Evolutionary conservation across 2,888 invertebrate genomes (phyloP).

Genomic region (Hoplodrina blanda): DNA sequence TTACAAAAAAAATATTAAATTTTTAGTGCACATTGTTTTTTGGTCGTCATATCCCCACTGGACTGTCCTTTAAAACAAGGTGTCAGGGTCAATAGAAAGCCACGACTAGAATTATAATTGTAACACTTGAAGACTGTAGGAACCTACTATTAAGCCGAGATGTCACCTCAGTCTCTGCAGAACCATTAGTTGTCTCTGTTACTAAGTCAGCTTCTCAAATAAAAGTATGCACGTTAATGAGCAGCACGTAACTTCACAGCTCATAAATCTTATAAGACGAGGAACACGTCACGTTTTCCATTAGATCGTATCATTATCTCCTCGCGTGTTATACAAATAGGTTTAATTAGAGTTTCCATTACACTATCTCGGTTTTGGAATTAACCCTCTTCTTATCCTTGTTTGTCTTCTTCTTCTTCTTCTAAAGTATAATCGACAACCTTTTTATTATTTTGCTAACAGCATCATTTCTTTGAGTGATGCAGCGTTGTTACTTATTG

Average conservation of each 20-base stretch:
- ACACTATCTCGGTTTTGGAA: neutral
- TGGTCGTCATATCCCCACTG: neutral
- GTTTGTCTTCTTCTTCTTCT: no score
- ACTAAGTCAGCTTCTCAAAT: neutral
- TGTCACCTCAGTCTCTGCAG: neutral
- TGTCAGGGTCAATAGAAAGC: neutral
- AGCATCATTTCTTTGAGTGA: no score
- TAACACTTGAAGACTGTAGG: neutral
- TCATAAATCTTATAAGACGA: conserved; percentile 31
- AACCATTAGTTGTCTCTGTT: neutral
- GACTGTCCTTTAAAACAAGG: no score
- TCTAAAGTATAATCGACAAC: no score
- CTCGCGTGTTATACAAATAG: neutral
- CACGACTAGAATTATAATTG: neutral
- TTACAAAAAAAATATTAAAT: no score
- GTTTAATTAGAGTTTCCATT: neutral
- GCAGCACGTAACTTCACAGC: conserved; percentile 31
- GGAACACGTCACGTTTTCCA: conserved; percentile 10
- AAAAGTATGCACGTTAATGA: neutral
- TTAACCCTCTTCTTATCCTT: neutral
- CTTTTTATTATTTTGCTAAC: no score
- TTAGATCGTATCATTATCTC: conserved; percentile 26
- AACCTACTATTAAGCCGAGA: neutral
- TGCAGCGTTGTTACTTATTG: no score
- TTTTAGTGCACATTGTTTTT: neutral